Evolutionary conservation across 1,140 invertebrate genomes (phyloP).

Genomic region (Coenobita brevimanus): DNA sequence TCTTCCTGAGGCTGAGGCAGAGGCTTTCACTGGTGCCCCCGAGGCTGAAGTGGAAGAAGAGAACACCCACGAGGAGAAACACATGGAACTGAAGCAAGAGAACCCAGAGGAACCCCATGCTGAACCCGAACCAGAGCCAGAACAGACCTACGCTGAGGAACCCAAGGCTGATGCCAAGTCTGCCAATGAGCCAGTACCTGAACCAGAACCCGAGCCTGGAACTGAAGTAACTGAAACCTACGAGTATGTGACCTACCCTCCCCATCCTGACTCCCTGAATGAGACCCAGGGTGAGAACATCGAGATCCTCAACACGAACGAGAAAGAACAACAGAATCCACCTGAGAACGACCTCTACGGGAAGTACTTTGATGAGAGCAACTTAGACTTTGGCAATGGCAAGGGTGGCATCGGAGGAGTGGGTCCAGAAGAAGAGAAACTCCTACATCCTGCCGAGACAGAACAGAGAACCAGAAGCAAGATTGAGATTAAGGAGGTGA

Average conservation of each 20-base stretch:
- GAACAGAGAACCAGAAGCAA: slow-evolving; percentile 61
- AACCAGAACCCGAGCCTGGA: slow-evolving; percentile 3
- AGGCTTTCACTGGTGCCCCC: background rate
- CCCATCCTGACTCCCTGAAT: background rate
- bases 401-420: background rate
- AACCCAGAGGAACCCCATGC: background rate
- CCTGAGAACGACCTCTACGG: slow-evolving; percentile 60
- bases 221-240: background rate
- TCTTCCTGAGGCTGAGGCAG: background rate
- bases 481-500: slow-evolving; percentile 68
- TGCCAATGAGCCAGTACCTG: slow-evolving; percentile 3
- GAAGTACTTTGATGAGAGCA: slow-evolving; percentile 59
- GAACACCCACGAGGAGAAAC: background rate
- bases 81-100: no score
- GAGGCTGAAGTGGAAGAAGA: background rate
- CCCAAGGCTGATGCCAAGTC: background rate
- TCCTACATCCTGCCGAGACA: slow-evolving; percentile 55
- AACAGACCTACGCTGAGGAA: background rate
- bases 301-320: slow-evolving; percentile 19
- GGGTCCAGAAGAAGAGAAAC: slow-evolving; percentile 45
- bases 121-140: background rate
- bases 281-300: slow-evolving; percentile 2
- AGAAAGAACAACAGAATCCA: slow-evolving; percentile 8
- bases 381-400: slow-evolving; percentile 26
- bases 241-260: background rate